A percentile compares a stretch with the other conserved stretches of the same genome.
Evolutionary conservation across 1,140 invertebrate genomes (phyloP).

Genomic region (Scaptodrosophila lebanonensis): DNA sequence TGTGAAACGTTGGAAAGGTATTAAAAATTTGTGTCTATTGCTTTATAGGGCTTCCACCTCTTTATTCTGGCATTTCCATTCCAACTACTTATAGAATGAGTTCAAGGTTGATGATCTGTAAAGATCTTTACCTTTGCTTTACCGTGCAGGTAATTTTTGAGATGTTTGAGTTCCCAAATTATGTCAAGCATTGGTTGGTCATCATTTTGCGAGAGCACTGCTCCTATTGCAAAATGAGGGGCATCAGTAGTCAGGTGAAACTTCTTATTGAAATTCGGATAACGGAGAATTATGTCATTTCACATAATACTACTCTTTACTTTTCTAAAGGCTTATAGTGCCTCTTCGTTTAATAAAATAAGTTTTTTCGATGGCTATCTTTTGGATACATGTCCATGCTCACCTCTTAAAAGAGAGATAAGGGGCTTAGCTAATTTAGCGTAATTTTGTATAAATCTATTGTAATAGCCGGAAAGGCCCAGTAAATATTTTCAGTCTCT

Average conservation of each 20-base stretch:
- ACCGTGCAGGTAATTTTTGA: conserved; percentile 59
- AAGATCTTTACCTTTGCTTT: conserved; percentile 44
- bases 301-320: too few relatives aligned
- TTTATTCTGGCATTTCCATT: conserved; percentile 65
- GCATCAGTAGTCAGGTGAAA: conserved; percentile 70
- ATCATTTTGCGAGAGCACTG: conserved; percentile 63
- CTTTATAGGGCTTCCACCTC: conserved; percentile 58
- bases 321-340: too few relatives aligned
- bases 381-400: neutral
- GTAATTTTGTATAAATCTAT: conserved; percentile 1
- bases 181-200: conserved; percentile 73
- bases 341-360: conserved; percentile 58
- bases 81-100: conserved; percentile 72
- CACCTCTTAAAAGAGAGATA: neutral
- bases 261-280: conserved; percentile 60
- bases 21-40: conserved; percentile 49
- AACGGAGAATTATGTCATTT: too few relatives aligned
- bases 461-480: neutral
- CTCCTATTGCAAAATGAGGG: conserved; percentile 50
- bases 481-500: conserved; percentile 30
- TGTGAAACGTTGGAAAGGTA: conserved; percentile 8
- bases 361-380: conserved; percentile 45
- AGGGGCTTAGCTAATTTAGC: conserved; percentile 2
- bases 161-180: conserved; percentile 74
- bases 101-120: conserved; percentile 73